These are phyloP conservation scores for Dipodomys merriami DNA, from an alignment of 2,113 vertebrate genomes.

Conservation along the genomic window DNA sequence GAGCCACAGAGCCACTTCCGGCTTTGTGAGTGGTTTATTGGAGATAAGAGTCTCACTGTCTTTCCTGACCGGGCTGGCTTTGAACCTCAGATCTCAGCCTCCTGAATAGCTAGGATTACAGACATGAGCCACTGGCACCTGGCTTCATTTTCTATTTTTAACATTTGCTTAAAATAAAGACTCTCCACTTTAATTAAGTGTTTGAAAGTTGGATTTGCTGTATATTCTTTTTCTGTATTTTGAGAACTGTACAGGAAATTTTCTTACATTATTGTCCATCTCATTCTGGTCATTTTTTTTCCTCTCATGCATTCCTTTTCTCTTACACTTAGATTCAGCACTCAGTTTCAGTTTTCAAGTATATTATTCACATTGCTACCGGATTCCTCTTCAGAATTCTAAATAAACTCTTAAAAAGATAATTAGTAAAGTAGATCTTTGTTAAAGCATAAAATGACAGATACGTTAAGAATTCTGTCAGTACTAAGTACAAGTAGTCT, in stretches of 20 bases:
- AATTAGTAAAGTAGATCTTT: constrained; percentile 60
- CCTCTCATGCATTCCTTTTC: constrained; percentile 79
- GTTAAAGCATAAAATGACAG: constrained; percentile 76
- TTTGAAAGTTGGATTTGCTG: constrained; percentile 62
- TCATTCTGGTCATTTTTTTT: constrained; percentile 72
- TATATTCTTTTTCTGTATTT: constrained; percentile 66
- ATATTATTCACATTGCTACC: constrained; percentile 79
- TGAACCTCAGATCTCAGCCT: too few species aligned
- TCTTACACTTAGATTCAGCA: constrained; percentile 76
- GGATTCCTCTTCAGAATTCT: constrained; percentile 76
- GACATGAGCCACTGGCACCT: too few species aligned
- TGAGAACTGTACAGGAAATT: constrained; percentile 70
- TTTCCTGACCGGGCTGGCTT: too few species aligned
- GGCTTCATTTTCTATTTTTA: constrained; percentile 41
- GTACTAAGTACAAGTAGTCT: constrained; percentile 58
- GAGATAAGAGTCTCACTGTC: too few species aligned
- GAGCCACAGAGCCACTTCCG: too few species aligned
- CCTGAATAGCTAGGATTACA: too few species aligned
- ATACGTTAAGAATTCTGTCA: constrained; percentile 75
- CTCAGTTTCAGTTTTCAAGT: constrained; percentile 80
- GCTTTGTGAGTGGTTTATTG: too few species aligned
- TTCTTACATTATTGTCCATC: constrained; percentile 78
- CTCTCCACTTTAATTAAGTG: constrained; percentile 53
- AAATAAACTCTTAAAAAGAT: constrained; percentile 74
- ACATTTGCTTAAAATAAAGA: constrained; percentile 68